phyloP scores from a whole-genome alignment of 1,140 invertebrate species.

The Chionoecetes opilio region DNA sequence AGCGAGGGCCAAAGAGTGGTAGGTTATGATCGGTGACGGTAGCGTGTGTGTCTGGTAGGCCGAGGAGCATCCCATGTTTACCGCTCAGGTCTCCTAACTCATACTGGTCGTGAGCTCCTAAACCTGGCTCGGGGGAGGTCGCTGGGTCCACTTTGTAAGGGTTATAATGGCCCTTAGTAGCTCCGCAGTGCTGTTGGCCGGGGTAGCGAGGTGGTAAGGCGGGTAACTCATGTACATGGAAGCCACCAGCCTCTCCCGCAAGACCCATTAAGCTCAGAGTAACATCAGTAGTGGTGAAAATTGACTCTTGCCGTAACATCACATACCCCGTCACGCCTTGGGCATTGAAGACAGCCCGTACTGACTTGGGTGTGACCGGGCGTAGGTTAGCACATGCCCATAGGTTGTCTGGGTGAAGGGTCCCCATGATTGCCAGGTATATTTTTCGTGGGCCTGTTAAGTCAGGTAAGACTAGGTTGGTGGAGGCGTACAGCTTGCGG shows the following conservation, averaged over 20 bases:
- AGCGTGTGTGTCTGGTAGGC: conserved; percentile 81
- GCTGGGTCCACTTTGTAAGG: conserved; percentile 84
- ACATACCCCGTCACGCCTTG: conserved; percentile 93
- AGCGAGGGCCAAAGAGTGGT: conserved; percentile 91
- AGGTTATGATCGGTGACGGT: conserved; percentile 91
- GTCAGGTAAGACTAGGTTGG: conserved; percentile 85
- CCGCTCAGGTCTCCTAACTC: conserved; percentile 94
- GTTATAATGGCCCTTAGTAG: conserved; percentile 84
- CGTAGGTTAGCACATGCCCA: conserved; percentile 93
- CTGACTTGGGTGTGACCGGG: conserved; percentile 82
- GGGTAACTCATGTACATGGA: conserved; percentile 86
- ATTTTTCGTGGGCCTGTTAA: conserved; percentile 88
- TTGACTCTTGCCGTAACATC: conserved; percentile 91
- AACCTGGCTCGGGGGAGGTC: conserved; percentile 82
- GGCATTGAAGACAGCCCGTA: conserved; percentile 89
- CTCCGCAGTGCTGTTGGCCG: conserved; percentile 83
- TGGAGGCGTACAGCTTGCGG: conserved; percentile 75
- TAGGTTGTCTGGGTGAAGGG: conserved; percentile 90
- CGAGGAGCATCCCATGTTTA: conserved; percentile 87
- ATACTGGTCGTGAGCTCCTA: conserved; percentile 94
- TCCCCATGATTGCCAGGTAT: conserved; percentile 94
- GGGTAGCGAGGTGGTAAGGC: conserved; percentile 82
- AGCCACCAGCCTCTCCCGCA: conserved; percentile 84
- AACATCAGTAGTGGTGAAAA: conserved; percentile 92
- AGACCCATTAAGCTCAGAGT: conserved; percentile 89